Conservation (phyloP, 2,113 vertebrate species). For the Atherinomorus stipes region DNA sequence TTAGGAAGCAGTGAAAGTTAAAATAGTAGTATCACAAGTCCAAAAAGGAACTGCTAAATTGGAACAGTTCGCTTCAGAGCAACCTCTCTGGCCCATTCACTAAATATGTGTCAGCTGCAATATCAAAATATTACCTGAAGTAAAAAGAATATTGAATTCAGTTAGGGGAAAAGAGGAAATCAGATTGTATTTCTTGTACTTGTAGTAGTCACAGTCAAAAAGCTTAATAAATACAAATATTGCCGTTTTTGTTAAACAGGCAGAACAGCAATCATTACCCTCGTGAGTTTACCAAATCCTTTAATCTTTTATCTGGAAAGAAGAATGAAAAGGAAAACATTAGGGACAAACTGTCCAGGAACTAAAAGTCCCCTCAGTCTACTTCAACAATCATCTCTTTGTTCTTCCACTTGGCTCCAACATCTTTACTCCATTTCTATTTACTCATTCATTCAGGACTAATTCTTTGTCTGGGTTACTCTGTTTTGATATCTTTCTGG, state of each 20-base stretch:
- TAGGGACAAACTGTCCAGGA: constrained; percentile 49
- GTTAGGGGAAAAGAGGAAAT: no score
- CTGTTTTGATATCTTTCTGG: constrained; percentile 12
- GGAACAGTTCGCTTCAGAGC: no score
- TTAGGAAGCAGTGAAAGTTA: no score
- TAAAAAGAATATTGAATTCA: background rate
- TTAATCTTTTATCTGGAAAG: constrained; percentile 26
- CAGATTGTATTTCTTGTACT: background rate
- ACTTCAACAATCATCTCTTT: constrained; percentile 62
- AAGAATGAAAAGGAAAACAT: constrained; percentile 36
- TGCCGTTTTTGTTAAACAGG: background rate
- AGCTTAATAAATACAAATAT: background rate
- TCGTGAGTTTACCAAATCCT: background rate
- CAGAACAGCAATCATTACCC: background rate
- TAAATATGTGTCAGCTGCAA: no score
- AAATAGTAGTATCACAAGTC: no score
- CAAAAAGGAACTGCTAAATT: no score
- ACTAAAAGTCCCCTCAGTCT: constrained; percentile 40
- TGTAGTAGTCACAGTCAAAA: no score
- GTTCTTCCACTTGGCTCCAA: constrained; percentile 68
- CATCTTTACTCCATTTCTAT: constrained; percentile 63
- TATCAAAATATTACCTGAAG: no score
- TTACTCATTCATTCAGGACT: constrained; percentile 69
- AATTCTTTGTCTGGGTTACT: constrained; percentile 34
- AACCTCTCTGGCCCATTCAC: no score